Evolutionary conservation across 2,797 vertebrate species (phyloP).

Genomic region (Sebastes iracundus): DNA sequence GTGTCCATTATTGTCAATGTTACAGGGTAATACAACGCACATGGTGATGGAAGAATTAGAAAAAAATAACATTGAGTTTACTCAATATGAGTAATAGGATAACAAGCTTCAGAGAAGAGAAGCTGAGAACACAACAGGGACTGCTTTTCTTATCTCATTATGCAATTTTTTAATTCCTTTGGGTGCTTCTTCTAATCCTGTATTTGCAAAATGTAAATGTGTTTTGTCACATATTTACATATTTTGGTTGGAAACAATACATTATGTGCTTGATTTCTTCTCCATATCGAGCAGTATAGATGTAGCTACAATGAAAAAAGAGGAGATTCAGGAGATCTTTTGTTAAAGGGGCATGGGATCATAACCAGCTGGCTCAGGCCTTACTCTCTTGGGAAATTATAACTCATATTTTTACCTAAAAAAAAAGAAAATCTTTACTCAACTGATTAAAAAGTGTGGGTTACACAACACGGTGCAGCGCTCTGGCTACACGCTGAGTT

Average conservation of each 20-base stretch:
- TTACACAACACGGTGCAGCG: conserved; percentile 43
- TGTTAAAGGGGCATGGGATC: not conserved
- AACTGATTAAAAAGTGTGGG: conserved; percentile 57
- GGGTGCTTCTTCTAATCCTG: not conserved
- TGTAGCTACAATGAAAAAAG: not conserved
- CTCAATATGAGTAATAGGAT: not conserved
- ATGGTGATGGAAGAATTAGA: not conserved
- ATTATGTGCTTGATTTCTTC: not conserved
- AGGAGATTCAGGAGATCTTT: not conserved
- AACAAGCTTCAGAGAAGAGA: not conserved
- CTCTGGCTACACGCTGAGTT: conserved; percentile 39
- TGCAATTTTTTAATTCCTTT: not conserved
- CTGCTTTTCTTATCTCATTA: not conserved
- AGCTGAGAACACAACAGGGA: not conserved
- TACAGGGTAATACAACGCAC: not conserved
- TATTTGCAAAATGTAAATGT: not conserved
- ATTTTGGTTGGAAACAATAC: not conserved
- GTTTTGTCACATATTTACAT: not conserved
- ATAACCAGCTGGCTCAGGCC: not conserved
- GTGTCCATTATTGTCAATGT: not conserved
- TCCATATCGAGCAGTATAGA: not conserved
- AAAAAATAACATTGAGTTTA: not conserved
- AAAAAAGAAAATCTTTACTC: conserved; percentile 6
- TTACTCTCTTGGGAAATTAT: conserved; percentile 49
- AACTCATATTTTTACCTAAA: conserved; percentile 8